A percentile compares a stretch with the other conserved stretches of the same genome.
phyloP scores from a whole-genome alignment of 2,113 vertebrate genomes.

The Carlito syrichta region DNA sequence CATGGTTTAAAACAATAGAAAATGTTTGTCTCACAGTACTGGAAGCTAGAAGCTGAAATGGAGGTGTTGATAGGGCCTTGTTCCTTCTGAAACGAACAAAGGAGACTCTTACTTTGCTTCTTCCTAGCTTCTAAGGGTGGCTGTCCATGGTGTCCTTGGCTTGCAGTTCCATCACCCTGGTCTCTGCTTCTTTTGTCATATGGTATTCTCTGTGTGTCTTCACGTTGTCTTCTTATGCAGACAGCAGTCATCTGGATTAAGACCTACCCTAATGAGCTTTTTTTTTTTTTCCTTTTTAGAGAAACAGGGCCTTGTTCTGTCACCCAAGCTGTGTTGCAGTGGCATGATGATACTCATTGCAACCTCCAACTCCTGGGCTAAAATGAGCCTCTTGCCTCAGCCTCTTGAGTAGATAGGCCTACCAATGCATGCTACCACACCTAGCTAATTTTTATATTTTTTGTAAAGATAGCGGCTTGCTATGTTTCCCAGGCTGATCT shows the following conservation, averaged over 20 bases:
- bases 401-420: not conserved
- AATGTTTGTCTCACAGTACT: not conserved
- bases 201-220: not conserved
- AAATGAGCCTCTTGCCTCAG: not conserved
- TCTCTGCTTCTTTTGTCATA: not conserved
- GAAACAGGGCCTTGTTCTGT: too few relatives aligned
- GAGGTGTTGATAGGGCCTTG: not conserved
- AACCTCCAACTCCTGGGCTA: not conserved
- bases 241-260: not conserved
- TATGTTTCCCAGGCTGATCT: not conserved
- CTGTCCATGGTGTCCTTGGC: not conserved
- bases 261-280: not conserved
- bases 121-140: not conserved
- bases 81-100: not conserved
- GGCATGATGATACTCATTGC: not conserved
- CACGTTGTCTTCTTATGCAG: not conserved
- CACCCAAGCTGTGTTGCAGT: not conserved
- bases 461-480: not conserved
- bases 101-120: not conserved
- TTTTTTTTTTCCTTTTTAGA: not conserved
- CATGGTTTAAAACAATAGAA: not conserved
- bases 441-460: not conserved
- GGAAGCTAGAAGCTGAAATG: not conserved
- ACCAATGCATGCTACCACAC: not conserved
- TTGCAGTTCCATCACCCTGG: too few relatives aligned